phyloP scores from a whole-genome alignment of 1,140 invertebrate genomes.

The Ectropis grisescens region DNA sequence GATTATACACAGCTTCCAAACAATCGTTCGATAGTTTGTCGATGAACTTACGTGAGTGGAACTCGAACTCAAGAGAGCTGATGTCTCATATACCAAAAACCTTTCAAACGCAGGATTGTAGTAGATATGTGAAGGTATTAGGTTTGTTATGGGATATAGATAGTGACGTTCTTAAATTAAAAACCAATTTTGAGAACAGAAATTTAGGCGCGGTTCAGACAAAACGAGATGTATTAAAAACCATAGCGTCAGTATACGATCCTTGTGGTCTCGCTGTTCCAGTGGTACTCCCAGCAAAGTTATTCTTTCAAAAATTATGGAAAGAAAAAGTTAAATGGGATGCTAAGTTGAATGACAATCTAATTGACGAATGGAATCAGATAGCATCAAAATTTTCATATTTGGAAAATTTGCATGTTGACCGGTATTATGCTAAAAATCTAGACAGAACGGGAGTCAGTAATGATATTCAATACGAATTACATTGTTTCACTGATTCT shows the following conservation, averaged over 20 bases:
- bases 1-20: slow-evolving; percentile 8
- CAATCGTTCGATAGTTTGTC: slow-evolving; percentile 12
- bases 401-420: slow-evolving; percentile 5
- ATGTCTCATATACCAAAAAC: slow-evolving; percentile 7
- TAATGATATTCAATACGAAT: neutral
- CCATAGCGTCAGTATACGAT: slow-evolving; percentile 12
- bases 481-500: slow-evolving; percentile 10
- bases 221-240: slow-evolving; percentile 10
- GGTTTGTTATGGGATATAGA: slow-evolving; percentile 7
- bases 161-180: slow-evolving; percentile 4
- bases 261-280: slow-evolving; percentile 14
- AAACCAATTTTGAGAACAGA: neutral
- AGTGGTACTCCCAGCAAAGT: slow-evolving; percentile 13
- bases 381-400: slow-evolving; percentile 3
- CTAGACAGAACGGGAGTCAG: neutral
- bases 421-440: slow-evolving; percentile 3
- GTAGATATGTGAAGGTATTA: slow-evolving; percentile 8
- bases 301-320: slow-evolving; percentile 17
- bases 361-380: slow-evolving; percentile 8
- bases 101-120: slow-evolving; percentile 1
- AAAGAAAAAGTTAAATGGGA: slow-evolving; percentile 16
- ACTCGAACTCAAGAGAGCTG: slow-evolving; percentile 9
- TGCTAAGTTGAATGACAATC: slow-evolving; percentile 2
- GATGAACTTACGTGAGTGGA: slow-evolving; percentile 18
- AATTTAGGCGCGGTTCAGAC: neutral